phyloP scores from a whole-genome alignment of 2,113 vertebrate genomes.

The Pluvianellus socialis region DNA sequence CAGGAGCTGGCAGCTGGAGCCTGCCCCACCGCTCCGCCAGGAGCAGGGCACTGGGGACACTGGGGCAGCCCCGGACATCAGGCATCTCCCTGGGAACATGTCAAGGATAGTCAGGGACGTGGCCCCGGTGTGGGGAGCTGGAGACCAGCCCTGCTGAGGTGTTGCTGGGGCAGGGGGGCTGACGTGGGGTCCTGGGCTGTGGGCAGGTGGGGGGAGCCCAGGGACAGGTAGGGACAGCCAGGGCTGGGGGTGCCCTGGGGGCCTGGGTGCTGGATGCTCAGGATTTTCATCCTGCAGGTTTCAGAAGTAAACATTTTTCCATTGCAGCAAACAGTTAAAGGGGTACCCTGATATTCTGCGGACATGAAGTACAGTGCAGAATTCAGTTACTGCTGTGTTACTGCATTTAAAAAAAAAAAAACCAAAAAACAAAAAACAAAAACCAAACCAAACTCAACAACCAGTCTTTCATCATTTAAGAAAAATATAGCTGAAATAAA shows the following conservation, averaged over 20 bases:
- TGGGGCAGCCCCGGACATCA: not conserved
- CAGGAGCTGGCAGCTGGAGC: not conserved
- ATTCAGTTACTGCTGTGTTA: not conserved
- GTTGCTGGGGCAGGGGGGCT: not conserved
- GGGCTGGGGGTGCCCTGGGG: not conserved
- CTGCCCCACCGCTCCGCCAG: not conserved
- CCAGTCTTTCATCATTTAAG: not conserved
- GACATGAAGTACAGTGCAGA: not conserved
- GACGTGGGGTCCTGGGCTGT: not conserved
- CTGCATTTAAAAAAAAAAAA: not conserved
- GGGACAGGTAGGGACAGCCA: not conserved
- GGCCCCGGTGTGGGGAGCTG: not conserved
- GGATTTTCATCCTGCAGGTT: not conserved
- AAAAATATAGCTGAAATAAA: not conserved
- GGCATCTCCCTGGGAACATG: not conserved
- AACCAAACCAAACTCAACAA: not conserved
- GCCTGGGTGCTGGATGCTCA: not conserved
- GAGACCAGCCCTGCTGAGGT: not conserved
- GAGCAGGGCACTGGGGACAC: not conserved
- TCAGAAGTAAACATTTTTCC: not conserved
- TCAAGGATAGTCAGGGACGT: accelerated
- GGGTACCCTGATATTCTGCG: not conserved
- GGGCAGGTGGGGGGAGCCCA: not conserved
- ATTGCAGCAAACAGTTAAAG: not conserved
- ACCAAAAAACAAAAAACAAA: too few relatives aligned